phyloP scores from a whole-genome alignment of 2,888 invertebrate genomes.

The Drosophila quinaria region DNA sequence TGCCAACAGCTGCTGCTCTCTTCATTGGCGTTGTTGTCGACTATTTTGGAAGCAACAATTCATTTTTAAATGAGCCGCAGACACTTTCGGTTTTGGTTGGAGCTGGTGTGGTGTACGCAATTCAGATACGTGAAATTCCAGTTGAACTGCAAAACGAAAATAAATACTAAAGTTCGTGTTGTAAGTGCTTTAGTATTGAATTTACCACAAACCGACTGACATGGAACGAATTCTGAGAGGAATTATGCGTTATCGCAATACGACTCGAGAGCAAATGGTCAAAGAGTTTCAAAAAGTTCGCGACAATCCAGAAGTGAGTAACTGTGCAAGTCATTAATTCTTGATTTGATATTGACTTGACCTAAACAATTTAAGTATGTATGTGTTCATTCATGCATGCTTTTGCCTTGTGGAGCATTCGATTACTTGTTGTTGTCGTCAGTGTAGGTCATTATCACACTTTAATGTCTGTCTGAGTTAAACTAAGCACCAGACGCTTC shows the following conservation, averaged over 20 bases:
- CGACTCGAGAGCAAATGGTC: constrained; percentile 94
- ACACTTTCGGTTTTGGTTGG: constrained; percentile 42
- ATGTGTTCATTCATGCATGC: constrained; percentile 25
- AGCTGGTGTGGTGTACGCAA: constrained; percentile 36
- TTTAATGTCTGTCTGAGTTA: constrained; percentile 35
- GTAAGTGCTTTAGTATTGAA: constrained; percentile 29
- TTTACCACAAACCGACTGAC: constrained; percentile 16
- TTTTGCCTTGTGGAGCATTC: constrained; percentile 25
- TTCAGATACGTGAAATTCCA: constrained; percentile 25
- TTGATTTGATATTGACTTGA: constrained; percentile 26
- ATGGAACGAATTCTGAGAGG: constrained; percentile 96
- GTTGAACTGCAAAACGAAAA: constrained; percentile 21
- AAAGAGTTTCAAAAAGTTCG: constrained; percentile 96
- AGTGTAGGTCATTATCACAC: constrained; percentile 56
- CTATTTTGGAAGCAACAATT: constrained; percentile 76
- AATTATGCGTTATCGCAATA: constrained; percentile 94
- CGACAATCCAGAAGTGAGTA: constrained; percentile 90
- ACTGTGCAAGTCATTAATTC: constrained; percentile 9
- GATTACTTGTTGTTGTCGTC: constrained; percentile 24
- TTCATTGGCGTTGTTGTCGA: constrained; percentile 10
- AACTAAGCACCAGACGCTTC: constrained; percentile 27
- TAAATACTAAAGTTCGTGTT: constrained; percentile 42
- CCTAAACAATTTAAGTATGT: background rate
- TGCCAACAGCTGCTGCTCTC: constrained; percentile 34
- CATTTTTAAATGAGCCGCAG: constrained; percentile 55